A percentile compares a stretch with the other conserved stretches of the same genome.
phyloP scores from a whole-genome alignment of 2,797 vertebrate genomes.

The Acestrorhynchus altus region DNA sequence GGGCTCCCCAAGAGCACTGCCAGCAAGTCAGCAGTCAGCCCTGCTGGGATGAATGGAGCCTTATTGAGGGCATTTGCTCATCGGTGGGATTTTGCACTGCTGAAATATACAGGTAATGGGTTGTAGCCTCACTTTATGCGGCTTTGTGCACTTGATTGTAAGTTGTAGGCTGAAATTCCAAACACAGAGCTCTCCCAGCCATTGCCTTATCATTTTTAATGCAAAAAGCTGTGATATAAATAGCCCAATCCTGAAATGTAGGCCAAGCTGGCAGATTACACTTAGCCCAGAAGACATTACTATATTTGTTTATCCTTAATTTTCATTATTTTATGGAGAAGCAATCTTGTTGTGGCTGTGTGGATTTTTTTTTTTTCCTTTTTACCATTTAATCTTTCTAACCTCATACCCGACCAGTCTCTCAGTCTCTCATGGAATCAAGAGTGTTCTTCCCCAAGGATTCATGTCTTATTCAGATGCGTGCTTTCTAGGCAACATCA shows the following conservation, averaged over 20 bases:
- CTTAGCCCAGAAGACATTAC: neutral
- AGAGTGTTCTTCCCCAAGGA: slow-evolving; percentile 11
- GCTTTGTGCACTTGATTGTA: neutral
- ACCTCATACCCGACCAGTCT: slow-evolving; percentile 22
- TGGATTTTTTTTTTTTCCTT: neutral
- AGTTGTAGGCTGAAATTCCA: neutral
- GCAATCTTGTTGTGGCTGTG: slow-evolving; percentile 2
- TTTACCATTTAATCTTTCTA: slow-evolving; percentile 39
- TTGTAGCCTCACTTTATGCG: neutral
- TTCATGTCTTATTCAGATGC: slow-evolving; percentile 33
- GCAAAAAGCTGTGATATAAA: neutral
- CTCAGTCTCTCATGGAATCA: slow-evolving; percentile 28
- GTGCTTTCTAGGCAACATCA: slow-evolving; percentile 48
- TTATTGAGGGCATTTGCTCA: slow-evolving; percentile 30
- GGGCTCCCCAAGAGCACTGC: slow-evolving; percentile 15
- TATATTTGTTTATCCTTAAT: slow-evolving; percentile 12
- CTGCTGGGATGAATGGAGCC: slow-evolving; percentile 24
- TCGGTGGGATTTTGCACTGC: neutral
- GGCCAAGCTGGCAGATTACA: slow-evolving; percentile 6
- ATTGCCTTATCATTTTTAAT: neutral
- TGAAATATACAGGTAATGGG: neutral
- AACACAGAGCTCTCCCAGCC: neutral
- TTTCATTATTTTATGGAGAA: slow-evolving; percentile 2
- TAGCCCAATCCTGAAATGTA: slow-evolving; percentile 22
- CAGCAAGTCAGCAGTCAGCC: slow-evolving; percentile 27